These are phyloP conservation scores for Bagarius yarrelli DNA, from an alignment of 2,113 vertebrate species.

Conservation along the genomic window DNA sequence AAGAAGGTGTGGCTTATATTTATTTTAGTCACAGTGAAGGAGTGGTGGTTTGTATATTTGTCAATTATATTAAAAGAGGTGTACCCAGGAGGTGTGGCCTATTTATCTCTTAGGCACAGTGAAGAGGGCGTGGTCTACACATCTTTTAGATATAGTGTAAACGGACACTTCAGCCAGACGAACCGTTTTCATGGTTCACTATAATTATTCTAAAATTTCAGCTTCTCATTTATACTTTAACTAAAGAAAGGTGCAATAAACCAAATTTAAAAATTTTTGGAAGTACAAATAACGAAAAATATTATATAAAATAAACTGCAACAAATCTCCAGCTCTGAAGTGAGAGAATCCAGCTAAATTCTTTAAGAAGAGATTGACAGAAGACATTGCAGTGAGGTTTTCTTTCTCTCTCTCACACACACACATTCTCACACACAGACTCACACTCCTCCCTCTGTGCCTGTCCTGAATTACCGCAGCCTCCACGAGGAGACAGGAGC, in stretches of 20 bases:
- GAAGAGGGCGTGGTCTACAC: background rate
- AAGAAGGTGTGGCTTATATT: too few species aligned
- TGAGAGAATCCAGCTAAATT: conserved; percentile 17
- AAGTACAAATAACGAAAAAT: too few species aligned
- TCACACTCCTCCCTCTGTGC: conserved; percentile 35
- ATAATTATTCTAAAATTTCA: too few species aligned
- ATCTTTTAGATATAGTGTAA: background rate
- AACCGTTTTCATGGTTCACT: too few species aligned
- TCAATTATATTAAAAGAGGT: too few species aligned
- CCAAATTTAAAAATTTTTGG: too few species aligned
- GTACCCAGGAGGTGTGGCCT: background rate
- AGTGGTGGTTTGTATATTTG: too few species aligned
- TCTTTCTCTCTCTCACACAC: background rate
- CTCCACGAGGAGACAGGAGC: conserved; percentile 43
- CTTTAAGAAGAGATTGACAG: conserved; percentile 18
- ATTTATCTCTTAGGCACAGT: background rate
- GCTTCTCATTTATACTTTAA: too few species aligned
- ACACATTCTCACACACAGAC: conserved; percentile 20
- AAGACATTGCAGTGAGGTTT: conserved; percentile 44
- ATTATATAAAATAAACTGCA: conserved; percentile 8
- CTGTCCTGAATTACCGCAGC: conserved; percentile 53
- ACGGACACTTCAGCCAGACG: too few species aligned
- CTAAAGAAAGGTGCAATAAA: too few species aligned
- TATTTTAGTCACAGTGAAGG: too few species aligned
- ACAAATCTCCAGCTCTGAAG: background rate